These are phyloP conservation scores for Trogon surrucura DNA, from an alignment of 2,113 vertebrate genomes.

Conservation along the genomic window DNA sequence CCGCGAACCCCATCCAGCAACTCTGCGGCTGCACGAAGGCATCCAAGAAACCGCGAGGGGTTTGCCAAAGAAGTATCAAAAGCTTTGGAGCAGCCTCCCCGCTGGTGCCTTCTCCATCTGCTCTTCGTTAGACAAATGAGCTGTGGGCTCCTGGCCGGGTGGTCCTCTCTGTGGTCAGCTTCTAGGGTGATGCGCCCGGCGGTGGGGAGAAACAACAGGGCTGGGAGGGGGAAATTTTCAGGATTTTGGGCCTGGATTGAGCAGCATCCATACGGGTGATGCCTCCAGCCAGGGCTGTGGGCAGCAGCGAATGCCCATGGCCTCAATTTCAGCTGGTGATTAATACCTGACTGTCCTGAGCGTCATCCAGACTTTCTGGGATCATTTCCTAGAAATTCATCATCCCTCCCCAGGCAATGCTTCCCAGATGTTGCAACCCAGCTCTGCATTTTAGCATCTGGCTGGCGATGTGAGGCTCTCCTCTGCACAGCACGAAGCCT, in stretches of 20 bases:
- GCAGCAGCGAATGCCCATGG: rapidly evolving
- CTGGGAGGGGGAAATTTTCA: rapidly evolving
- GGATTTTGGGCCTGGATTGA: neutral
- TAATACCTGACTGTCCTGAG: neutral
- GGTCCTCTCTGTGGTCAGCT: neutral
- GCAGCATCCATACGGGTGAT: neutral
- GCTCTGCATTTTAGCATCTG: neutral
- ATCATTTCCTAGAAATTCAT: conserved; percentile 35
- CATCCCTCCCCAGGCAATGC: neutral
- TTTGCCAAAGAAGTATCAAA: neutral
- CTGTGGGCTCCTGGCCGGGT: neutral
- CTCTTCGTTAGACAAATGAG: neutral
- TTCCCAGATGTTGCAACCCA: conserved; percentile 12
- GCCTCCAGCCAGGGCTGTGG: neutral
- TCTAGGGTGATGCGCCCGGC: neutral
- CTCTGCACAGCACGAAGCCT: neutral
- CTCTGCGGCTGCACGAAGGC: rapidly evolving
- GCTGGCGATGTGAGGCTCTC: neutral
- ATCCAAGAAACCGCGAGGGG: rapidly evolving
- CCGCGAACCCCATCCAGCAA: rapidly evolving
- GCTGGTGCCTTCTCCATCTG: neutral
- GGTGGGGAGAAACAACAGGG: neutral
- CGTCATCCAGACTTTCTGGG: neutral
- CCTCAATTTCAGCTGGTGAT: neutral
- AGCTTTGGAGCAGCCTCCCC: neutral